Evolutionary conservation across 2,888 invertebrate species (phyloP), one percentile per base, ranked within the genome.

Genomic region (Sphaerophoria taeniata): DNA sequence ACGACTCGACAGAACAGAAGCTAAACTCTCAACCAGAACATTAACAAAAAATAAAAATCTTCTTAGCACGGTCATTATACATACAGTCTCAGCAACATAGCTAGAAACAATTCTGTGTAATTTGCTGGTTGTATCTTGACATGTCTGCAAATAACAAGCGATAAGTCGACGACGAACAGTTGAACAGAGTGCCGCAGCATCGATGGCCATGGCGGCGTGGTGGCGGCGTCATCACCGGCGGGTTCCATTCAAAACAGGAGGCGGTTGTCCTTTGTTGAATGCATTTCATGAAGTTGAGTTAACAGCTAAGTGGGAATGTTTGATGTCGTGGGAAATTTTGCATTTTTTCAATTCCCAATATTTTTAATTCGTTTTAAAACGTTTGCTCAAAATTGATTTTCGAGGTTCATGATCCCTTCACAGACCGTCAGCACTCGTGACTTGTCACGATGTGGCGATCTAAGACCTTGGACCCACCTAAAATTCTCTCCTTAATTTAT

Each of bases 131-230:
- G 65, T 81, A 71, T 58, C 76, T 81, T 81, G 71, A 63, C 55
- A 70, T 80, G 70, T 70, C 76, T 75, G 70, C 71, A 63, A 71
- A 76, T 75, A 81, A 76, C 76, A 71, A 81, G 81, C 80, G 53
- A 60, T 80, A 80, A 81, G 80, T 81, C 70, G 80, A 63, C 24
- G 49, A 7, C 43, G 43, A 43, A 60, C 12, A 4, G 24, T 16
- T 24, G 24, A 24, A 24, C 24, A 24, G 24, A 24, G 24, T 24
- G 24, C 24, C 24, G 24, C 24, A 24, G 24, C 24, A 24, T 24
- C 24, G 24, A 24, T 24, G 24, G 24, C 24, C 24, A 24, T 24
- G 36, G 9, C 56, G n/a, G n/a, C 4, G 4, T 0, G n/a, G 1
- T 6, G 49, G 14, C 16, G 24, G 24, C 43, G 9, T 72, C 53